Percentiles rank a stretch among this genome's conserved stretches.
Conservation (phyloP, 1,140 invertebrate species). For the Andricus grossulariae region DNA sequence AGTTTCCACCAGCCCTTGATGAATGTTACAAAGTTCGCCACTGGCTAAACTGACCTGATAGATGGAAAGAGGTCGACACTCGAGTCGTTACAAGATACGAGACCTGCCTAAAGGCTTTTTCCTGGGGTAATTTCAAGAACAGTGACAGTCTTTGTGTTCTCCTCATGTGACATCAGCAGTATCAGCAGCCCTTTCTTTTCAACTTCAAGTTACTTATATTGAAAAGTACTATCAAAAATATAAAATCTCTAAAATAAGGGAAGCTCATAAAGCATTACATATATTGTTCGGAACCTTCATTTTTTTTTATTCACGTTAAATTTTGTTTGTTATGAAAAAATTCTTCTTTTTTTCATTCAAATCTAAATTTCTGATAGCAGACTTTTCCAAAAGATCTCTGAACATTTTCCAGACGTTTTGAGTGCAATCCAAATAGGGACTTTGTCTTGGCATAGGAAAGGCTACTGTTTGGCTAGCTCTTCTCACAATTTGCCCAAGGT, state of each 20-base stretch:
- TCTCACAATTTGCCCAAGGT: not conserved
- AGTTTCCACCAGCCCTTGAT: not conserved
- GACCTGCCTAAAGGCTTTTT: slow-evolving; percentile 5
- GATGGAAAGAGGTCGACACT: not conserved
- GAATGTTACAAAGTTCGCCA: slow-evolving; percentile 11
- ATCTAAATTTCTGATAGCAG: too few species aligned
- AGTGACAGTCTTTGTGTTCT: too few species aligned
- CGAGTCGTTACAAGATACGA: not conserved
- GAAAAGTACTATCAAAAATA: too few species aligned
- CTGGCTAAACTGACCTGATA: slow-evolving; percentile 7
- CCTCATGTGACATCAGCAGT: too few species aligned
- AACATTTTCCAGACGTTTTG: not conserved
- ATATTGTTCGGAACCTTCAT: too few species aligned
- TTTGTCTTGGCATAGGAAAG: not conserved
- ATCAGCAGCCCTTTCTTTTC: too few species aligned
- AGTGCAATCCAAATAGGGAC: slow-evolving; percentile 5
- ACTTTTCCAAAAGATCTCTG: not conserved
- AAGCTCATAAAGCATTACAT: too few species aligned
- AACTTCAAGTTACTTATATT: too few species aligned
- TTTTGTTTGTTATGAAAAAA: too few species aligned
- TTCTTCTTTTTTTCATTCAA: too few species aligned
- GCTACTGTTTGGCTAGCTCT: not conserved
- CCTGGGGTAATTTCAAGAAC: not conserved
- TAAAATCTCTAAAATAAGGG: too few species aligned
- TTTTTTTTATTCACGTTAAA: too few species aligned